These are phyloP conservation scores for Agelas oroides DNA, from an alignment of 37 sponge, comb jelly and placozoan genomes.

Conservation along the genomic window DNA sequence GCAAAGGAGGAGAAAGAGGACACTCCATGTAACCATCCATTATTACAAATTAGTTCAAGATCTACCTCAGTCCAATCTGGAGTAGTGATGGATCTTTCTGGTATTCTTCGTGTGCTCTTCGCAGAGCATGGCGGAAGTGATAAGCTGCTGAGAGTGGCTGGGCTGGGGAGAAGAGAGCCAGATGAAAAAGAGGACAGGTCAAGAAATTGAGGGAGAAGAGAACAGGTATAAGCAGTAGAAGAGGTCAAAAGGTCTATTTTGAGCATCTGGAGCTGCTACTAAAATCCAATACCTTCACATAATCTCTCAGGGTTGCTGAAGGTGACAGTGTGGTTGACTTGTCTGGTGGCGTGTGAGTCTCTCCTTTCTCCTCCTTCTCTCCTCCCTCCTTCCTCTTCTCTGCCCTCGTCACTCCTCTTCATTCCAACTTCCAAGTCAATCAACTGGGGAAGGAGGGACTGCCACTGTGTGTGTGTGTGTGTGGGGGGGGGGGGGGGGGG, in stretches of 20 bases:
- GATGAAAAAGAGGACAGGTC: too few relatives aligned
- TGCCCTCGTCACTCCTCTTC: background rate
- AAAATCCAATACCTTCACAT: constrained; percentile 83
- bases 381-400: too few relatives aligned
- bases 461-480: constrained; percentile 43
- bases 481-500: background rate
- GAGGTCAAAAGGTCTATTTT: too few relatives aligned
- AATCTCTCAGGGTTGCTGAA: constrained; percentile 20
- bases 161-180: background rate
- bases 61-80: constrained; percentile 61
- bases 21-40: too few relatives aligned
- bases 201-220: too few relatives aligned
- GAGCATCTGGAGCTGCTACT: too few relatives aligned
- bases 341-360: too few relatives aligned
- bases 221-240: too few relatives aligned
- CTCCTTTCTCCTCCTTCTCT: background rate
- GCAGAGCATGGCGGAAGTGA: constrained; percentile 72
- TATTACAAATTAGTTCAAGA: too few relatives aligned
- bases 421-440: constrained; percentile 17
- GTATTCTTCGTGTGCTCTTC: constrained; percentile 71
- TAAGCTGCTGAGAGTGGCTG: constrained; percentile 26
- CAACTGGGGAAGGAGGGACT: constrained; percentile 22
- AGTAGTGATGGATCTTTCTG: constrained; percentile 50
- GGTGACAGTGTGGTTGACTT: background rate
- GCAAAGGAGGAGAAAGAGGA: too few relatives aligned